phyloP scores from a whole-genome alignment of 2,113 vertebrate genomes.

The Hiodon alosoides region DNA sequence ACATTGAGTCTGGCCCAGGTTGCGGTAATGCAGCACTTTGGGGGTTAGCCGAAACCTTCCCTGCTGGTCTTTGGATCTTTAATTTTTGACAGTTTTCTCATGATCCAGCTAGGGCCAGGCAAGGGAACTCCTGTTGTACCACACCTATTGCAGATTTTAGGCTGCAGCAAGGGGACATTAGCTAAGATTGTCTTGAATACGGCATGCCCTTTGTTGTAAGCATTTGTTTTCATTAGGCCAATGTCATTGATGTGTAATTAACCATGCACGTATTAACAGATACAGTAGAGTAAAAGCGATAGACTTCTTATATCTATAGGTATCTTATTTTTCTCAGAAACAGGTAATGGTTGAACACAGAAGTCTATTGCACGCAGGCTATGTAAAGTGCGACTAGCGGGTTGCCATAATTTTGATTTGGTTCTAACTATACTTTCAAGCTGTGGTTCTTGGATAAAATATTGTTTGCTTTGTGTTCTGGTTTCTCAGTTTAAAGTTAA shows the following conservation, averaged over 20 bases:
- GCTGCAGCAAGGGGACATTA: not conserved
- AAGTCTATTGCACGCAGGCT: no score
- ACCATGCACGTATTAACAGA: no score
- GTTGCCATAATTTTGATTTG: not conserved
- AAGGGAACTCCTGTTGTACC: conserved; percentile 1
- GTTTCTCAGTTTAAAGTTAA: not conserved
- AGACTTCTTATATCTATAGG: no score
- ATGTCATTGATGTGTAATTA: no score
- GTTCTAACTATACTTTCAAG: not conserved
- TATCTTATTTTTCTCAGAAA: no score
- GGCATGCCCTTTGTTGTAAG: no score
- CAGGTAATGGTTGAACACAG: no score
- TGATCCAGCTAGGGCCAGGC: not conserved
- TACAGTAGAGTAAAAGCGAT: no score
- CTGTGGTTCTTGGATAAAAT: not conserved
- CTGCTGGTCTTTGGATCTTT: not conserved
- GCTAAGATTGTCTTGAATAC: no score
- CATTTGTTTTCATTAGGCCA: no score
- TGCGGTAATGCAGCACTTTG: not conserved
- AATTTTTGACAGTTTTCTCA: conserved; percentile 3
- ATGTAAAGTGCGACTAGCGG: no score
- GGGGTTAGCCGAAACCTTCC: not conserved
- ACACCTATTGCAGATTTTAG: not conserved
- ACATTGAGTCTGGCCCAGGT: not conserved
- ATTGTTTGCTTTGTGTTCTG: not conserved